Evolutionary conservation across 2,797 vertebrate genomes (phyloP).

Genomic region (Rhyacichthys aspro): DNA sequence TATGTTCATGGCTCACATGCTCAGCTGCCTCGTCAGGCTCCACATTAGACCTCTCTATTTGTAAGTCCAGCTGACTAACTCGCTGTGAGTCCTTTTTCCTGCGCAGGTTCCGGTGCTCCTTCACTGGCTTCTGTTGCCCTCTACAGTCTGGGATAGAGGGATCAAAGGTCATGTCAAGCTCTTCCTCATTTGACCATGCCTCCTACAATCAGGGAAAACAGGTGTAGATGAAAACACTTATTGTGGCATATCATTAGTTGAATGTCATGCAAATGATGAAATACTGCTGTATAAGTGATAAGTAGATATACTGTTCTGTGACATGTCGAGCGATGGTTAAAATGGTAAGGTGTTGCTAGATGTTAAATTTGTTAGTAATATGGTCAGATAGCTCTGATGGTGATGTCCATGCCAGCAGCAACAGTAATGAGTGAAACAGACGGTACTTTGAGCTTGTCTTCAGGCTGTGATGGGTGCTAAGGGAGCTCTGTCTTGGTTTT

Average conservation of each 20-base stretch:
- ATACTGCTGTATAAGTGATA: background rate
- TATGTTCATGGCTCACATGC: too few relatives aligned
- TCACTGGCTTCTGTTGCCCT: conserved; percentile 52
- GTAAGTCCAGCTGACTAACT: background rate
- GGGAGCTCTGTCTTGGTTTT: conserved; percentile 76
- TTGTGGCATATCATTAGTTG: too few relatives aligned
- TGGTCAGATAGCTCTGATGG: too few relatives aligned
- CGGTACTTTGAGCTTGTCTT: conserved; percentile 76
- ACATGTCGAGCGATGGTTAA: too few relatives aligned
- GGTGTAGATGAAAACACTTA: conserved; percentile 12
- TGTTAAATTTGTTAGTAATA: too few relatives aligned
- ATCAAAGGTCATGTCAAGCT: conserved; percentile 17
- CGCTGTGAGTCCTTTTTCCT: conserved; percentile 39
- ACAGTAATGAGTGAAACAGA: conserved; percentile 48
- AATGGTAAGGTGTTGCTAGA: too few relatives aligned
- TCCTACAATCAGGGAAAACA: conserved; percentile 44
- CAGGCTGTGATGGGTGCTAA: conserved; percentile 51
- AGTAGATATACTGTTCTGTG: too few relatives aligned
- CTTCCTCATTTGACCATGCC: conserved; percentile 18
- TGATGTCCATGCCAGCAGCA: background rate
- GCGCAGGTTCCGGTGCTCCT: conserved; percentile 67
- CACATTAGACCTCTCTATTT: too few relatives aligned
- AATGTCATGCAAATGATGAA: conserved; percentile 3
- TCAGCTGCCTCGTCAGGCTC: too few relatives aligned
- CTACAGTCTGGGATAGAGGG: conserved; percentile 4